phyloP scores from a whole-genome alignment of 2,797 vertebrate species.

The Cygnus olor region DNA sequence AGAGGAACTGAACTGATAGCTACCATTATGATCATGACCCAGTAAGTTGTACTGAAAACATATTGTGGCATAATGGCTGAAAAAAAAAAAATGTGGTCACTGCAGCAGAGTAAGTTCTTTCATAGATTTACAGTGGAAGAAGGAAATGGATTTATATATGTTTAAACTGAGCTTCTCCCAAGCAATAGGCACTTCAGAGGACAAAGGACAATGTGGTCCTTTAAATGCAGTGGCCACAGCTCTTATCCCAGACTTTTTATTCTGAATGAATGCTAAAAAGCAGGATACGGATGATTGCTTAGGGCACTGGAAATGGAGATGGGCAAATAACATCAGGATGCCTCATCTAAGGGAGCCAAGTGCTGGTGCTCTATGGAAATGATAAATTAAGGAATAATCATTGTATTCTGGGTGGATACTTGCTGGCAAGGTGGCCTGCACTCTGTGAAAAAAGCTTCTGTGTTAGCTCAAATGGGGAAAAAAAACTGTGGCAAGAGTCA shows the following conservation, averaged over 20 bases:
- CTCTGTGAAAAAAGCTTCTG: not conserved
- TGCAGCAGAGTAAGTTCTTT: not conserved
- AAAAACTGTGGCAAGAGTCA: not conserved
- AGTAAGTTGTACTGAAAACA: not conserved
- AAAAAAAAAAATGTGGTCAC: not conserved
- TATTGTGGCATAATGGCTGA: rapidly evolving
- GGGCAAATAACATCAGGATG: not conserved
- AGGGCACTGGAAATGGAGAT: not conserved
- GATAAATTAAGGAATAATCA: not conserved
- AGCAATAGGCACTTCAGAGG: not conserved
- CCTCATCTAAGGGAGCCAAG: not conserved
- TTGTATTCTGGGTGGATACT: not conserved
- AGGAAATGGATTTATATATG: not conserved
- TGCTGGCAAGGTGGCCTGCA: not conserved
- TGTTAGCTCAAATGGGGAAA: not conserved
- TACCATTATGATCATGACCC: not conserved
- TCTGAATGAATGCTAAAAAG: not conserved
- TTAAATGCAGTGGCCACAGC: not conserved
- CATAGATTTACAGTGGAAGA: not conserved
- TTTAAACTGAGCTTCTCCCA: not conserved
- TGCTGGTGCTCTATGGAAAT: not conserved
- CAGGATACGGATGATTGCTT: rapidly evolving
- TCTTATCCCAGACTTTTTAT: not conserved
- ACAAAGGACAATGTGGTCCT: not conserved
- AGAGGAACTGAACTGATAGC: not conserved